Base-by-base conservation (phyloP, 1,140 invertebrate genomes). In the Melipona quadrifasciata region DNA sequence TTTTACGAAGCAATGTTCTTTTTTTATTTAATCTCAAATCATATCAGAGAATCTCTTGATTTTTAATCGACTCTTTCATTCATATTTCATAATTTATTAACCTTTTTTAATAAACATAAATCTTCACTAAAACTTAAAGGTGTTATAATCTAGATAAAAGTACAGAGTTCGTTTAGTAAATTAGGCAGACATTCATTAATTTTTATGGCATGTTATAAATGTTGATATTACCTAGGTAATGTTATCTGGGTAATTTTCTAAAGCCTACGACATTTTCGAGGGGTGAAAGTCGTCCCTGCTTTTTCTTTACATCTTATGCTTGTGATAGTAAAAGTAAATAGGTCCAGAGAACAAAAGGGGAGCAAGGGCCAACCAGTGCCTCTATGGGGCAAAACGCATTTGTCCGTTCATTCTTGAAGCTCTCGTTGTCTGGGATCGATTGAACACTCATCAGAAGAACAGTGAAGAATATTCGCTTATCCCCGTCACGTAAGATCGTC, bases 311-410 rank as follows among this genome's bases (percentile, higher is more conserved):
- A 0, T 31, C 21, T 0, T 53, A 39, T 17, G 21, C 14, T 11
- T 64, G 75, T 64, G 47, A 16, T 79, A 53, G 82, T 84, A 84
- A 39, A 84, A 79, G 67, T 79, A 71, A 84, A 79, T 79, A 84
- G 67, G 67, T 31, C 19, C 47, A 77, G 73, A 27, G 64, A 47
- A 68, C 74, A 83, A 83, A 72, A 71, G 67, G 67, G 55, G 82
- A 65, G 39, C 67, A 65, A 84, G 74, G 71, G n/a, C 65, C 75
- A 78, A n/a, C 53, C 55, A 83, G 39, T 10, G 51, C n/a, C 53
- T 58, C 19, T 55, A 47, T 53, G 67, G 82, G 75, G 67, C 79
- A 77, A 58, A 82, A 82, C 34, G 53, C 53, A 2, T 82, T 58
- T 17, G n/a, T 76, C 11, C 64, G 39, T 24, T 16, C 64, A 16